phyloP scores from a whole-genome alignment of 2,888 invertebrate species.

The Ferrisia virgata region DNA sequence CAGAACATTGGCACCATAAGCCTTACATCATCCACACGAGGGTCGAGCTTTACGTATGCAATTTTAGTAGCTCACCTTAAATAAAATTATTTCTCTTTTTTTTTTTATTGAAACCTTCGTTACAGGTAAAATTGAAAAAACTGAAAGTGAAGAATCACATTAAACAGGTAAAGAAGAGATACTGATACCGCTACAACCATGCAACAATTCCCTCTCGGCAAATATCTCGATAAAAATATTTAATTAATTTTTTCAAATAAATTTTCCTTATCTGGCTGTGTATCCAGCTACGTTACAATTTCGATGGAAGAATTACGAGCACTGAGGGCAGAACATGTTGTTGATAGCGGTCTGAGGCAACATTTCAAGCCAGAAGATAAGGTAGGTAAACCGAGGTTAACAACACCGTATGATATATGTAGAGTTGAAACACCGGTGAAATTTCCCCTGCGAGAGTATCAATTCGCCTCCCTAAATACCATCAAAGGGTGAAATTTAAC shows the following conservation, averaged over 20 bases:
- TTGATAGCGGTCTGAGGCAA: not conserved
- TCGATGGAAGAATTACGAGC: slow-evolving; percentile 9
- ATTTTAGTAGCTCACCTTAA: too few relatives aligned
- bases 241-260: slow-evolving; percentile 8
- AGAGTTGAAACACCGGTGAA: not conserved
- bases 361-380: too few relatives aligned
- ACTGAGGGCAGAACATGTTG: not conserved
- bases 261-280: slow-evolving; percentile 1
- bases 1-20: too few relatives aligned
- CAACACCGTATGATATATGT: not conserved
- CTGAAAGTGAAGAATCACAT: too few relatives aligned
- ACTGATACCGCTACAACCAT: too few relatives aligned
- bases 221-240: slow-evolving; percentile 14
- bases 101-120: too few relatives aligned
- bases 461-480: not conserved
- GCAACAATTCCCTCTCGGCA: not conserved
- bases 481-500: not conserved
- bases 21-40: too few relatives aligned
- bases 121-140: too few relatives aligned
- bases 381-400: not conserved
- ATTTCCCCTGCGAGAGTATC: not conserved
- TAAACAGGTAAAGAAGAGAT: too few relatives aligned
- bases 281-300: too few relatives aligned
- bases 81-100: too few relatives aligned
- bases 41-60: too few relatives aligned